Percentiles rank a stretch among this genome's conserved stretches.
Conservation (phyloP, 1,140 invertebrate genomes). For the Thereuonema tuberculata region DNA sequence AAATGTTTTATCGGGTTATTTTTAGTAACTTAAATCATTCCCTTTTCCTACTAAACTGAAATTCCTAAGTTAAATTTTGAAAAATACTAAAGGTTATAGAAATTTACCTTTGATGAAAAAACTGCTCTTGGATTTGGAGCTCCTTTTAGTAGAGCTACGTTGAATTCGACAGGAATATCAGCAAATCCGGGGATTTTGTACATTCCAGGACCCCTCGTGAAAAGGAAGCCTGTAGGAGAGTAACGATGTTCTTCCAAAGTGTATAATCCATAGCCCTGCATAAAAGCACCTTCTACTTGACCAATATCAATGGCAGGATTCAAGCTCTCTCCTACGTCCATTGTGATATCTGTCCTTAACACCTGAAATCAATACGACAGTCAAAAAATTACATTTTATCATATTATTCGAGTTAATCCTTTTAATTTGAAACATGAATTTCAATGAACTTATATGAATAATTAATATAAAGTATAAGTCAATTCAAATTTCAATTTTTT, state of each 20-base stretch:
- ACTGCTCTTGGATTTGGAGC: conserved; percentile 75
- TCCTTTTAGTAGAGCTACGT: conserved; percentile 79
- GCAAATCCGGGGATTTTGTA: conserved; percentile 84
- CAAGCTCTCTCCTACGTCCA: conserved; percentile 83
- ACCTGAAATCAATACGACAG: no score
- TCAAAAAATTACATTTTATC: no score
- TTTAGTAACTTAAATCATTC: no score
- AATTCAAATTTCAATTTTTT: no score
- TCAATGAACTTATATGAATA: no score
- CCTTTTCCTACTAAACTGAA: no score
- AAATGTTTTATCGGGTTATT: no score
- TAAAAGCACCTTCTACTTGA: conserved; percentile 86
- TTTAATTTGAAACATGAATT: no score
- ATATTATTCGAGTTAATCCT: no score
- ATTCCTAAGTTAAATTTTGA: no score
- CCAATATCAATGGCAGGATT: conserved; percentile 94
- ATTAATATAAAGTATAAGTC: no score
- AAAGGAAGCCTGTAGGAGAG: conserved; percentile 62
- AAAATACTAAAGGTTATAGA: no score
- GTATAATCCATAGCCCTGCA: conserved; percentile 85
- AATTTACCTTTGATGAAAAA: conserved; percentile 80
- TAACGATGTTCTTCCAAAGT: conserved; percentile 79
- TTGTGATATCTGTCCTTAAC: conserved; percentile 77
- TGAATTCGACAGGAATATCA: conserved; percentile 81
- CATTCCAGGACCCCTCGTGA: conserved; percentile 72